Evolutionary conservation across 2,113 vertebrate genomes (phyloP), one percentile per base, ranked within the genome.

Genomic region (Oreochromis aureus): DNA sequence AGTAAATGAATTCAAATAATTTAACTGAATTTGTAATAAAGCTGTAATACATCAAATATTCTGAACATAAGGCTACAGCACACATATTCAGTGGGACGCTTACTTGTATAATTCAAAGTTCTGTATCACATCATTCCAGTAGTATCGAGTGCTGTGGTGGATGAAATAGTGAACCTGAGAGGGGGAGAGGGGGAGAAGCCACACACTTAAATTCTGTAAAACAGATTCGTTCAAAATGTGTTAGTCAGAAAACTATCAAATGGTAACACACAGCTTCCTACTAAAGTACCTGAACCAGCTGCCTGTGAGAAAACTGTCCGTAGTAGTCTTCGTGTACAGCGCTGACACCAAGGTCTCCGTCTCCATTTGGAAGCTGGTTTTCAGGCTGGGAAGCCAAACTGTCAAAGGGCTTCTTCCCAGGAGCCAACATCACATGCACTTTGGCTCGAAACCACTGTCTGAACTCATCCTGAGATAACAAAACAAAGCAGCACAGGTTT

Each of bases 381-480:
- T 91, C 87, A 15, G 71, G 6, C 22, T 86, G 12, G 66, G 93
- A 86, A 53, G 96, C 95, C 80, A 94, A 85, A 87, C 82, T 93
- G 41, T 96, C 95, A 71, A 97, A 96, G 13, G 97, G 96, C 53
- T 9, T 89, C 85, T 76, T 94, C 91, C 96, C 97, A 51, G 97
- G 88, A 71, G 97, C 97, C 91, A 95, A 92, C 89, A 97, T 95
- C 88, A 96, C 10, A 1, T 95, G 96, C 58, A 98, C 95, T 94
- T 95, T 98, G 93, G 97, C 97, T 94, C 97, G 97, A 96, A 98
- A 98, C 98, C 98, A 99, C 79, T 90, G 96, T 91, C 63, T 97
- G 94, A 99, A 99, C 93, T 99, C 98, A 92, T 98, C 97, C 98
- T 99, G 90, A 32, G 18, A 56, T n/a, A 66, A 34, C 8, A 54